These are phyloP conservation scores for Sebastes glaucus DNA, from an alignment of 2,797 vertebrate genomes.

Conservation along the genomic window DNA sequence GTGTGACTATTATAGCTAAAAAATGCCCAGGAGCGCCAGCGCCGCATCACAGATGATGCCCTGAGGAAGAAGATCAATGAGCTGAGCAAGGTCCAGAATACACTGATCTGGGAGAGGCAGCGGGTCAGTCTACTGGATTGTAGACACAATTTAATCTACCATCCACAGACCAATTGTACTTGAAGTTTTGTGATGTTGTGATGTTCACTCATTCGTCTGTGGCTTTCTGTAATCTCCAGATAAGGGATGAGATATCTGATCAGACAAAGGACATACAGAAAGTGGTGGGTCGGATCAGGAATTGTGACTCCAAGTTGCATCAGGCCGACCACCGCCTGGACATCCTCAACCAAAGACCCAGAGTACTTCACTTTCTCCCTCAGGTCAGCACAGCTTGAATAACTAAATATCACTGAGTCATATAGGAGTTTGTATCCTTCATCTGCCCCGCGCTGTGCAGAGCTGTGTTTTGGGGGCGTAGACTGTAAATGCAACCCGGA, in stretches of 20 bases:
- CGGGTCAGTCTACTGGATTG: not conserved
- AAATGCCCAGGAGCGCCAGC: not conserved
- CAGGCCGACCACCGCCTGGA: constrained; percentile 26
- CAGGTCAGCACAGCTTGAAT: constrained; percentile 24
- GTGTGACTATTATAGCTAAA: constrained; percentile 16
- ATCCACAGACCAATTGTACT: not conserved
- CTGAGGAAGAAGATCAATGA: constrained; percentile 34
- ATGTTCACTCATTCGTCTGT: not conserved
- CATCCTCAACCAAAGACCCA: constrained; percentile 44
- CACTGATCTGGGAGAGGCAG: constrained; percentile 25
- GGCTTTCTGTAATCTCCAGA: constrained; percentile 12
- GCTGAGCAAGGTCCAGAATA: not conserved
- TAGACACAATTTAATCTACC: not conserved
- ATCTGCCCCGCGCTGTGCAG: constrained; percentile 28
- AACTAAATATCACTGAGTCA: constrained; percentile 26
- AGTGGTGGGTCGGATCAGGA: not conserved
- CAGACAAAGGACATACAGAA: constrained; percentile 1
- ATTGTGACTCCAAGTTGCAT: constrained; percentile 24
- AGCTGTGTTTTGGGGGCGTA: constrained; percentile 19
- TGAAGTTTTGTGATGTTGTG: not conserved
- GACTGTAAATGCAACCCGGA: constrained; percentile 47
- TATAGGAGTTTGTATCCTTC: constrained; percentile 35
- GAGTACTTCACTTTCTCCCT: constrained; percentile 2
- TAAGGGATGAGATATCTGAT: constrained; percentile 39
- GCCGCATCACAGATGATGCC: not conserved